phyloP scores from a whole-genome alignment of 2,888 invertebrate species.

The Nasonovia ribisnigri region DNA sequence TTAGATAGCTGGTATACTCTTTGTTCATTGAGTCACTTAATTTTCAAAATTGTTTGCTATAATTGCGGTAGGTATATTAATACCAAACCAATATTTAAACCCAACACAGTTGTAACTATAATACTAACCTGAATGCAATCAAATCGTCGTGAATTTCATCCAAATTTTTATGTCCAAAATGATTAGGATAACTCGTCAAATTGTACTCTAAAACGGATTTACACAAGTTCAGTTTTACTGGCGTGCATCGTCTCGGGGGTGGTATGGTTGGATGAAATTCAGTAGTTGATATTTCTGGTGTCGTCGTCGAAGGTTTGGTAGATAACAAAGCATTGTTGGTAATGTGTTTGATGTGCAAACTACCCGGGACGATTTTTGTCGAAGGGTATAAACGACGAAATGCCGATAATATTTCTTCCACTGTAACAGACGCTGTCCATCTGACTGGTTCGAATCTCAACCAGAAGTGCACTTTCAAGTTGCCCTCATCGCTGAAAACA shows the following conservation, averaged over 20 bases:
- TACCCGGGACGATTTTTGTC: conserved; percentile 77
- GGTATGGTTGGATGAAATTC: conserved; percentile 72
- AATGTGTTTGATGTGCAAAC: conserved; percentile 77
- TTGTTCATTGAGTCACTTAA: not conserved
- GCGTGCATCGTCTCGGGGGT: conserved; percentile 76
- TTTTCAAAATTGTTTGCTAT: not conserved
- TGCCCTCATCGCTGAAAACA: conserved; percentile 76
- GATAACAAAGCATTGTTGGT: conserved; percentile 68
- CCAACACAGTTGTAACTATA: not conserved
- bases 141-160: conserved; percentile 81
- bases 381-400: conserved; percentile 74
- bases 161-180: conserved; percentile 77
- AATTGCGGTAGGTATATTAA: not conserved
- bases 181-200: conserved; percentile 85
- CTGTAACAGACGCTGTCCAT: conserved; percentile 73
- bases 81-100: not conserved
- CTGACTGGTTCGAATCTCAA: conserved; percentile 85
- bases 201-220: conserved; percentile 76
- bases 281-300: conserved; percentile 35
- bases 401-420: conserved; percentile 76
- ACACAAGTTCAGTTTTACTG: conserved; percentile 79
- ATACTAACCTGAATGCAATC: conserved; percentile 77
- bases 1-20: not conserved
- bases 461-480: conserved; percentile 87
- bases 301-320: conserved; percentile 27